Conservation (phyloP, 2,888 invertebrate species). For the Drosophila mimica region DNA sequence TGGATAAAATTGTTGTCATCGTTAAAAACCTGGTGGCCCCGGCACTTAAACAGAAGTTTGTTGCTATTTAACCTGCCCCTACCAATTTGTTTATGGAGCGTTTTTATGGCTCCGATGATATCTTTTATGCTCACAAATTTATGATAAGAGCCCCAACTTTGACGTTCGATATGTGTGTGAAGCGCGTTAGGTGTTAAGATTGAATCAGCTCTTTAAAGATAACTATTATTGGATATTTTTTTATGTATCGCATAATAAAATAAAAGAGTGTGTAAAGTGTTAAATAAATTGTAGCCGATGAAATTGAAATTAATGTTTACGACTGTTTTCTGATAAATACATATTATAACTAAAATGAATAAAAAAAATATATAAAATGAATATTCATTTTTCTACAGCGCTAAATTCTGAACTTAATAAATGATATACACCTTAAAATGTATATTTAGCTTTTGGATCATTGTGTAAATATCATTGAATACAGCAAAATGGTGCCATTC, state of each 20-base stretch:
- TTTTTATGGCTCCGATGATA: constrained; percentile 45
- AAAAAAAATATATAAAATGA: background rate
- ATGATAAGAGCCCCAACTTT: constrained; percentile 31
- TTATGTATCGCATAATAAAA: constrained; percentile 3
- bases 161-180: background rate
- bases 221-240: constrained; percentile 7
- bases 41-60: constrained; percentile 62
- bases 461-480: constrained; percentile 5
- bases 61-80: constrained; percentile 20
- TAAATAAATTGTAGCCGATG: background rate
- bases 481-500: constrained; percentile 34
- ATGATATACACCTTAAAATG: too few relatives aligned
- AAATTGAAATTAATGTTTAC: background rate
- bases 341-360: background rate
- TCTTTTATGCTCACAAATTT: constrained; percentile 33
- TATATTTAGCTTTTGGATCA: background rate
- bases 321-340: background rate
- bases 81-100: constrained; percentile 55
- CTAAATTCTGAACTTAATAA: background rate
- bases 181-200: constrained; percentile 33
- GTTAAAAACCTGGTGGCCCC: constrained; percentile 37
- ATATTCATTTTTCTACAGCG: background rate
- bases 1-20: constrained; percentile 64
- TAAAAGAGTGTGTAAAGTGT: background rate
- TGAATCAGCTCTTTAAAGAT: constrained; percentile 7